These are phyloP conservation scores for Trematomus loennbergii DNA, from an alignment of 2,113 vertebrate genomes.

Conservation along the genomic window DNA sequence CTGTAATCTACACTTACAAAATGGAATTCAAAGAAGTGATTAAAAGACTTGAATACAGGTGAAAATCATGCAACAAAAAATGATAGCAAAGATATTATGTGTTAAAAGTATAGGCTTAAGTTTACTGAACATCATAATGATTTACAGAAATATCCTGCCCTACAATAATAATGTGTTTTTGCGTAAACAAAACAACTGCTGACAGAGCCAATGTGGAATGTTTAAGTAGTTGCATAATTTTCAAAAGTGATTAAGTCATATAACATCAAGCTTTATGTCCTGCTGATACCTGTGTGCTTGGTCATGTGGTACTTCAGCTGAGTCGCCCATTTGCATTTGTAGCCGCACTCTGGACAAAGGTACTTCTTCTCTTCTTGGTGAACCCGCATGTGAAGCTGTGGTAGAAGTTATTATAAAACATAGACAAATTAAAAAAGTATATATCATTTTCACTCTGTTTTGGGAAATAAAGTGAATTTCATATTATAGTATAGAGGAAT, in stretches of 20 bases:
- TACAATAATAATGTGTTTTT: not conserved
- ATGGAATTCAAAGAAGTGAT: not conserved
- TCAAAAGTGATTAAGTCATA: not conserved
- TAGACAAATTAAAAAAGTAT: not conserved
- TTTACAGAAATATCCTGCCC: not conserved
- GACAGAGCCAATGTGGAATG: not conserved
- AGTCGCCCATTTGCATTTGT: slow-evolving; percentile 99
- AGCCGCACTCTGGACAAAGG: slow-evolving; percentile 96
- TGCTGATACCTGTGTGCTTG: slow-evolving; percentile 91
- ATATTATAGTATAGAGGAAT: not conserved
- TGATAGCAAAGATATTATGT: not conserved
- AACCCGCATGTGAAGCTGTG: slow-evolving; percentile 96
- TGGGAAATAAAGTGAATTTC: not conserved
- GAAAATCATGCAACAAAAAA: not conserved
- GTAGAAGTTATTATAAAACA: slow-evolving; percentile 4
- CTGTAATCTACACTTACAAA: not conserved
- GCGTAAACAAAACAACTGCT: too few relatives aligned
- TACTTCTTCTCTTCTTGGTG: slow-evolving; percentile 97
- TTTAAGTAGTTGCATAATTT: not conserved
- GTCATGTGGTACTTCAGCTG: slow-evolving; percentile 99
- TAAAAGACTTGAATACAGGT: not conserved
- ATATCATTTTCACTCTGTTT: not conserved
- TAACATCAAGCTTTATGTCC: not conserved
- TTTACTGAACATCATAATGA: not conserved
- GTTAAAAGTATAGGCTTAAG: not conserved